Conservation (phyloP, 2,888 invertebrate species). For the Acrobasis repandana region DNA sequence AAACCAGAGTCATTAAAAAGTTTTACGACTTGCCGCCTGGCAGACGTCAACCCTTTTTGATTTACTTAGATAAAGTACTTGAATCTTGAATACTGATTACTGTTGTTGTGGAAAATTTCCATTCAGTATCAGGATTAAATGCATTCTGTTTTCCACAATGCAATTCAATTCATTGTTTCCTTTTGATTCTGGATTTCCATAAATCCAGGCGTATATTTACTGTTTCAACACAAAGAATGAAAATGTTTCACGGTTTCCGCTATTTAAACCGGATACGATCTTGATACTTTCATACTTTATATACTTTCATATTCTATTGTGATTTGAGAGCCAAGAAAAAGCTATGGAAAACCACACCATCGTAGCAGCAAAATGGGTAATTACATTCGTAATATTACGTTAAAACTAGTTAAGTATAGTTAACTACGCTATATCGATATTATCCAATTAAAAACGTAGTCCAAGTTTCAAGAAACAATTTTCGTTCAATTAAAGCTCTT, state of each 20-base stretch:
- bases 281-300: neutral
- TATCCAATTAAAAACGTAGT: neutral
- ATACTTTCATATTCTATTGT: no score
- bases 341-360: neutral
- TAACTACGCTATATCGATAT: neutral
- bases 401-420: neutral
- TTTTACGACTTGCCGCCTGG: no score
- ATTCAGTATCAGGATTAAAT: neutral
- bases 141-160: neutral
- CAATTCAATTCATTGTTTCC: slow-evolving; percentile 10
- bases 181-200: slow-evolving; percentile 2
- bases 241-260: neutral
- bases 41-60: no score
- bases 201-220: slow-evolving; percentile 3
- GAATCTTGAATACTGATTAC: no score
- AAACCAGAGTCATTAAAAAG: no score
- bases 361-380: neutral
- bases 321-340: no score
- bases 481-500: neutral
- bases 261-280: neutral
- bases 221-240: slow-evolving; percentile 5
- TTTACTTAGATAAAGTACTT: no score
- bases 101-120: neutral
- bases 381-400: neutral
- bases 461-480: neutral